Base-by-base conservation (phyloP, 2,113 vertebrate genomes). In the Brachypodius melanocephalos region DNA sequence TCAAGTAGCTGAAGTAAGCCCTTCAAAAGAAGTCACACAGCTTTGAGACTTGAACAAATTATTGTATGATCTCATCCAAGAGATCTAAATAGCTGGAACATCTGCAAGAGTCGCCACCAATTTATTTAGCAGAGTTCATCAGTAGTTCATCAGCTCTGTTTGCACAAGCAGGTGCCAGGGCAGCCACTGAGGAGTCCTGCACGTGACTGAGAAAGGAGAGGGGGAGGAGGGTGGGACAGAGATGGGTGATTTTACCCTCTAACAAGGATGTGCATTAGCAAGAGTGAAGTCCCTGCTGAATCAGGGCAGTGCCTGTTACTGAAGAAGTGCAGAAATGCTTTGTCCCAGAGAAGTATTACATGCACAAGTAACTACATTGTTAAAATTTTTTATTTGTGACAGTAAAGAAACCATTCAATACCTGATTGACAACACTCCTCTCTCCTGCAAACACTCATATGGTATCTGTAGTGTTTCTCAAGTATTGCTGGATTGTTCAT, bases 331-430 rank as follows among this genome's bases (percentile, higher is more conserved):
- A 84, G 69, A 61, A 74, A 40, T 55, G 24, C 31, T 85, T 79
- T 58, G 89, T 85, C 91, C 71, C 63, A 85, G 77, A 92, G 94
- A 96, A 97, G 89, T 89, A 98, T 87, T 96, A 63, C 81, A 96
- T 94, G 76, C 96, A 97, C 92, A 90, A 95, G 90, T 92, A 73
- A 83, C 93, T 89, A 66, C 26, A 90, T 82, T 77, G 95, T 95
- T 97, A 96, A 95, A 96, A 17, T 48, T 83, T 96, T 98, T 98
- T 98, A 98, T 98, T 98, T 97, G 95, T 96, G 97, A 97, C 97
- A 98, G 96, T 96, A 97, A 98, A 97, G 97, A 97, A 96, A 96
- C 96, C 96, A 95, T 96, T 88, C 96, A 97, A 97, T 96, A 96
- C 86, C 95, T 95, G 89, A 93, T 87, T 82, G 92, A 97, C 94